These are phyloP conservation scores for Ormyrus pomaceus DNA, from an alignment of 2,888 invertebrate species.

Conservation along the genomic window DNA sequence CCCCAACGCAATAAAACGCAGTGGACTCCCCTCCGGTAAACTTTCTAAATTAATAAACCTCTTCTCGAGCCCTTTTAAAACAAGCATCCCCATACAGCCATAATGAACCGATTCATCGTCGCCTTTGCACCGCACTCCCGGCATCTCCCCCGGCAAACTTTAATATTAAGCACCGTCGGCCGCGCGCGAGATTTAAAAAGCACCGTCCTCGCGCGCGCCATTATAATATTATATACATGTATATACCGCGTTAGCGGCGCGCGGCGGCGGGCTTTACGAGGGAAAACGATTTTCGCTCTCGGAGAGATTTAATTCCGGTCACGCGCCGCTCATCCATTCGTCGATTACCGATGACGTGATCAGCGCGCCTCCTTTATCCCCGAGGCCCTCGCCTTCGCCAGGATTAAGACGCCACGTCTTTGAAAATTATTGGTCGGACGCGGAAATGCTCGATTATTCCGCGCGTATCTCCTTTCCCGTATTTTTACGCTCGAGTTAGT, in stretches of 20 bases:
- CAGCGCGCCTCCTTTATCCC: not conserved
- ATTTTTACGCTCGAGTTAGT: not conserved
- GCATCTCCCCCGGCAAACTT: not conserved
- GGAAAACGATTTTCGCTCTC: slow-evolving; percentile 10
- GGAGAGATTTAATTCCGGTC: slow-evolving; percentile 11
- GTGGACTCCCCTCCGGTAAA: not conserved
- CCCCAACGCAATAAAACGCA: no score
- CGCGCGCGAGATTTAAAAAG: not conserved
- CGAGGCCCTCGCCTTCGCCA: not conserved
- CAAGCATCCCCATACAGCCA: not conserved
- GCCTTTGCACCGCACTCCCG: not conserved
- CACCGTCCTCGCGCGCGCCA: not conserved
- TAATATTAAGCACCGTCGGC: not conserved
- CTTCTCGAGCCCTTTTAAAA: not conserved
- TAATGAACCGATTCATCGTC: slow-evolving; percentile 27
- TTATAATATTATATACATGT: not conserved
- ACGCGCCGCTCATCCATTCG: slow-evolving; percentile 30
- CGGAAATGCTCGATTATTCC: slow-evolving; percentile 8
- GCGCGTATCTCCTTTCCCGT: not conserved
- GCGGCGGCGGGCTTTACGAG: slow-evolving; percentile 1
- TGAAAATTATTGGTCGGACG: slow-evolving; percentile 6
- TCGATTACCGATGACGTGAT: slow-evolving; percentile 38
- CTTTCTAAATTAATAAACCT: not conserved
- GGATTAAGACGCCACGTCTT: slow-evolving; percentile 15
- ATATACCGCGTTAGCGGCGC: slow-evolving; percentile 9